Base-by-base conservation (phyloP, 2,113 vertebrate species). In the Parus major region DNA sequence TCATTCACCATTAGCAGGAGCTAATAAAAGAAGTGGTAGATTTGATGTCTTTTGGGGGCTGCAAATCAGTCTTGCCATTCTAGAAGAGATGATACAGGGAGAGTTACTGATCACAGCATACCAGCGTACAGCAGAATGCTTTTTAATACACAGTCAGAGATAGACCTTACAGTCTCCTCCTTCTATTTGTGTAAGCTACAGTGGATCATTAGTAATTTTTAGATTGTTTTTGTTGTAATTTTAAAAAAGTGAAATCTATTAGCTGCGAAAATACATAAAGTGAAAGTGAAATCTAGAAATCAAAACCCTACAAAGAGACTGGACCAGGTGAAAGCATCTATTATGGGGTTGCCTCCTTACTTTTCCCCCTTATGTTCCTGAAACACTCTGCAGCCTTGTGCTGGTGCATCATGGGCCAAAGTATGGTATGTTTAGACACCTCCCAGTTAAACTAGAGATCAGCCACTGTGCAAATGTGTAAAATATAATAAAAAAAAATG, bases 381-480 rank as follows among this genome's bases (percentile, higher is more conserved):
- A 84, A 93, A 47, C 60, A 70, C 66, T 72, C 60, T 86, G 66
- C 75, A 88, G 59, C 23, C 7, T 41, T 88, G 75, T 70, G 57
- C 75, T 85, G 60, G 46, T 70, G 68, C 66, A 82, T 47, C 72
- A 84, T 70, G 82, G 95, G 82, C 75, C 77, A 90, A 88, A 55
- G 57, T 88, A 47, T 31, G n/a, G 28, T 70, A n/a, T 78, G 36
- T 68, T 82, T 92, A 41, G 35, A 29, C 15, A 88, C 20, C 12
- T 86, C 75, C 35, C 52, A 88, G 17, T 78, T 52, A 63, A 94
- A 83, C 29, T 60, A 80, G 71, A 95, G 68, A 90, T 92, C 79
- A 90, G 56, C 13, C 79, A 88, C 90, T 88, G 75, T 88, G 66
- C 52, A 75, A 69, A 81, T 83, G 59, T 94, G 56, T 90, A 82